These are phyloP conservation scores for Syndactyla subalaris DNA, from an alignment of 2,797 vertebrate species.

Conservation along the genomic window DNA sequence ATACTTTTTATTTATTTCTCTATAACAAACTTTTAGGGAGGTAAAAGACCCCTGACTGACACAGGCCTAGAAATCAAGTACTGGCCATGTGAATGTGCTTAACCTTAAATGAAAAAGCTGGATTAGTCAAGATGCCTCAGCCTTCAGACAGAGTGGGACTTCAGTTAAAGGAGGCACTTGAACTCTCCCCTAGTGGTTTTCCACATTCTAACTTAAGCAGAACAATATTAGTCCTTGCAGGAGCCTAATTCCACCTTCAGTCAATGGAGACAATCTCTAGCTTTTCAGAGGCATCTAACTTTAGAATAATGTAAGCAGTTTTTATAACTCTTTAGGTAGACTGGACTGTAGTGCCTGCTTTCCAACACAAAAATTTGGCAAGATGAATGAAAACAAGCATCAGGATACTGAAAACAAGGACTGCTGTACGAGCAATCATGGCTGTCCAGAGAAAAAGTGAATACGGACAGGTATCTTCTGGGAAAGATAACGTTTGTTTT, in stretches of 20 bases:
- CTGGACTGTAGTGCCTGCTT: accelerated
- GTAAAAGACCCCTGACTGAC: not conserved
- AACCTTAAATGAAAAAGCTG: not conserved
- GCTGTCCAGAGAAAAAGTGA: not conserved
- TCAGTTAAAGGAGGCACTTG: not conserved
- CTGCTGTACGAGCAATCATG: not conserved
- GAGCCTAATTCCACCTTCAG: not conserved
- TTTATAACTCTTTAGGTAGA: not conserved
- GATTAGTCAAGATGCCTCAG: not conserved
- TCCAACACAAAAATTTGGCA: not conserved
- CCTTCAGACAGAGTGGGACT: not conserved
- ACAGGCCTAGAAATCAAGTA: not conserved
- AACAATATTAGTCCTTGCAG: not conserved
- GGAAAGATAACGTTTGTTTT: not conserved
- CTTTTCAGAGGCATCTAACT: not conserved
- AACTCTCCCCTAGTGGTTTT: not conserved
- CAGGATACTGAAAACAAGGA: not conserved
- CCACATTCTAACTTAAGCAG: not conserved
- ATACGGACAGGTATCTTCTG: not conserved
- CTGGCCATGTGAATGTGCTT: not conserved
- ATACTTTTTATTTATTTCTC: not conserved
- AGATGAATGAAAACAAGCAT: not conserved
- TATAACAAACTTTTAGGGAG: not conserved
- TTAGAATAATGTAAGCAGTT: not conserved
- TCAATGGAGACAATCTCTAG: not conserved